Conservation (phyloP, 1,140 invertebrate genomes). For the Micrasema minimum region DNA sequence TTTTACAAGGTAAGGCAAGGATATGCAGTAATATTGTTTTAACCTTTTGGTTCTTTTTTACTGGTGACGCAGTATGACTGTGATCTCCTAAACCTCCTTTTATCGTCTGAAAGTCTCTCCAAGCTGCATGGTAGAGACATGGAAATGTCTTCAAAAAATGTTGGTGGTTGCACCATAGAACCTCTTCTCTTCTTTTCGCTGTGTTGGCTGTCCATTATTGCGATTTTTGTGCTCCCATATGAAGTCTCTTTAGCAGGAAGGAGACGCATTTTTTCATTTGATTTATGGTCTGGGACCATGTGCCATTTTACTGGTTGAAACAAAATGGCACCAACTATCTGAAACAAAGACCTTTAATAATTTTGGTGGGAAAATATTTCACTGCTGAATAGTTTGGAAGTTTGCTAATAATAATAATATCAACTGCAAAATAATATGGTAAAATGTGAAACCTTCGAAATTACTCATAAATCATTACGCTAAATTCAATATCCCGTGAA, state of each 20-base stretch:
- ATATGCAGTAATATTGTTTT: not conserved
- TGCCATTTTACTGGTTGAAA: slow-evolving; percentile 69
- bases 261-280: slow-evolving; percentile 51
- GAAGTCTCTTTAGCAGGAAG: not conserved
- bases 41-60: not conserved
- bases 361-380: too few relatives aligned
- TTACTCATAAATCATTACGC: too few relatives aligned
- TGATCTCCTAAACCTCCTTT: not conserved
- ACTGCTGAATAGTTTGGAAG: too few relatives aligned
- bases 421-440: too few relatives aligned
- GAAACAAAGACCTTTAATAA: too few relatives aligned
- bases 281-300: slow-evolving; percentile 61
- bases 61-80: slow-evolving; percentile 2
- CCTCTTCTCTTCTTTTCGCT: slow-evolving; percentile 7
- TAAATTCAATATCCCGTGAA: too few relatives aligned
- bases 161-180: slow-evolving; percentile 11
- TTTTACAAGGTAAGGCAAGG: not conserved
- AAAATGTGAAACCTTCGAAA: too few relatives aligned
- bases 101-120: not conserved
- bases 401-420: too few relatives aligned
- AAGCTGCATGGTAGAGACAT: slow-evolving; percentile 11
- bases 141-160: slow-evolving; percentile 55
- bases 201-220: not conserved
- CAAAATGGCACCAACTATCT: slow-evolving; percentile 61
- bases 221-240: not conserved